phyloP scores from a whole-genome alignment of 2,888 invertebrate species.

The Apantesis nais region DNA sequence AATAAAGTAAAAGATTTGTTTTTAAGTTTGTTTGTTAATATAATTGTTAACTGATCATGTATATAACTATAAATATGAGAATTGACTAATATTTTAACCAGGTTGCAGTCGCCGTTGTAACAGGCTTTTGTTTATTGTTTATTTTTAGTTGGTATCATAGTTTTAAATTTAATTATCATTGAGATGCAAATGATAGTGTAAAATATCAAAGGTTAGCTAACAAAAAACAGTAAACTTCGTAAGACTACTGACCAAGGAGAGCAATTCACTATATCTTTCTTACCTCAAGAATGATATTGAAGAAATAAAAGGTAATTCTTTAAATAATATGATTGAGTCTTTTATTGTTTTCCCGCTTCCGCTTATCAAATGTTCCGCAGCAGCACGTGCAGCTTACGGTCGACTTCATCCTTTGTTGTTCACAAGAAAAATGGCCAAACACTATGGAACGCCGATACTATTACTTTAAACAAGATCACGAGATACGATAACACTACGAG shows the following conservation, averaged over 20 bases:
- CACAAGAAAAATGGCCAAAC: constrained; percentile 76
- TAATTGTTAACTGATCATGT: too few relatives aligned
- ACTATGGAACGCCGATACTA: constrained; percentile 71
- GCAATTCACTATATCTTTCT: too few relatives aligned
- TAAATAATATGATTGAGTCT: background rate
- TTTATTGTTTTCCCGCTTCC: constrained; percentile 9
- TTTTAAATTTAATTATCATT: background rate
- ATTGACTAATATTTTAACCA: background rate
- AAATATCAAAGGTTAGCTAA: background rate
- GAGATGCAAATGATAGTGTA: background rate
- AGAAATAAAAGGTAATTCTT: background rate
- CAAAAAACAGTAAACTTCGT: background rate
- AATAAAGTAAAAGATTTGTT: background rate
- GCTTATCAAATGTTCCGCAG: constrained; percentile 48
- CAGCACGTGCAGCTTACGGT: constrained; percentile 61
- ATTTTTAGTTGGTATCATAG: too few relatives aligned
- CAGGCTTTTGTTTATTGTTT: too few relatives aligned
- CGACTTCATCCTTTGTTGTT: constrained; percentile 78
- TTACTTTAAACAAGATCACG: constrained; percentile 69
- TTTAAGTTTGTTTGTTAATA: background rate
- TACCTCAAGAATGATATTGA: too few relatives aligned
- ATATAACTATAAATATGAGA: background rate
- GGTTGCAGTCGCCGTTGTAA: background rate
- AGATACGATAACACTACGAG: constrained; percentile 50
- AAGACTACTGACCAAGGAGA: background rate